A percentile compares a stretch with the other conserved stretches of the same genome.
These are phyloP conservation scores for Melieria picta DNA, from an alignment of 2,888 invertebrate genomes.

Conservation along the genomic window DNA sequence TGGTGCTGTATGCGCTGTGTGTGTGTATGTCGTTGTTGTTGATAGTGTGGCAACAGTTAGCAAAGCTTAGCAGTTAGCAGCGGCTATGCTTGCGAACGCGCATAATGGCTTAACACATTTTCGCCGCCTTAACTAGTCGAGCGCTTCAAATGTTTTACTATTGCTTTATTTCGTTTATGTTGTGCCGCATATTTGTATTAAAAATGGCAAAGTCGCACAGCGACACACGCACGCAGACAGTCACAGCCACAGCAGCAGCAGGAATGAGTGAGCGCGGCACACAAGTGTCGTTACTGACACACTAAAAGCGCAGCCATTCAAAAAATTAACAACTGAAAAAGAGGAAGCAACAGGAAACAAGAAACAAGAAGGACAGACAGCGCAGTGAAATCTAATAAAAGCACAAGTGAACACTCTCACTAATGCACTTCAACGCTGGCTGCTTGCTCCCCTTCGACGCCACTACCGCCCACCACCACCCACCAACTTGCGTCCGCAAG, in stretches of 20 bases:
- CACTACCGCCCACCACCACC: slow-evolving; percentile 26
- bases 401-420: slow-evolving; percentile 16
- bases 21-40: background rate
- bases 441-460: too few species aligned
- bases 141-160: too few species aligned
- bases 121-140: slow-evolving; percentile 32
- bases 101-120: slow-evolving; percentile 48
- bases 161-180: too few species aligned
- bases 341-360: too few species aligned
- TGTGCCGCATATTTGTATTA: too few species aligned
- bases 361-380: background rate
- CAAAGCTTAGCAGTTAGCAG: background rate
- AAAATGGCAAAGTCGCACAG: too few species aligned
- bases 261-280: too few species aligned
- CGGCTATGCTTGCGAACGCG: slow-evolving; percentile 33
- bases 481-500: slow-evolving; percentile 16
- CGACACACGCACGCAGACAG: too few species aligned
- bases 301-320: too few species aligned
- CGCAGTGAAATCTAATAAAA: background rate
- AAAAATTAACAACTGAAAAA: too few species aligned
- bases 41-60: slow-evolving; percentile 1
- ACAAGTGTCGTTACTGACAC: too few species aligned
- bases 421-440: slow-evolving; percentile 52
- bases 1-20: background rate
- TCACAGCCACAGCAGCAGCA: too few species aligned